Evolutionary conservation across 2,113 vertebrate species (phyloP).

Genomic region (Verasper variegatus): DNA sequence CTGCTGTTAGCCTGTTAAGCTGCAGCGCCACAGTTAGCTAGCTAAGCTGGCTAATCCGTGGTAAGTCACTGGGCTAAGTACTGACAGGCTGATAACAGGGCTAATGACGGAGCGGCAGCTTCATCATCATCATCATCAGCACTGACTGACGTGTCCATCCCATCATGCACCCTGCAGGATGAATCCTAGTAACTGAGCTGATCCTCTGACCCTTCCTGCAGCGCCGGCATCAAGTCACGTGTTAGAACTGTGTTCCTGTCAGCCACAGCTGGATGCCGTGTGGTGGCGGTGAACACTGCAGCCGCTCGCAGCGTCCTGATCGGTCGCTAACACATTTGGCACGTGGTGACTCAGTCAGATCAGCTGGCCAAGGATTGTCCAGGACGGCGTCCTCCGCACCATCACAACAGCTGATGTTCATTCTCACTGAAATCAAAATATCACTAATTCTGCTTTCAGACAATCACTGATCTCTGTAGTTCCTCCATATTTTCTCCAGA

Average conservation of each 20-base stretch:
- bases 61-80: conserved; percentile 69
- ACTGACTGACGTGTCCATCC: neutral
- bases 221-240: neutral
- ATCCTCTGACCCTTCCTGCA: neutral
- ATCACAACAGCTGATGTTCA: too few species aligned
- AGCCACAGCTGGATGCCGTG: neutral
- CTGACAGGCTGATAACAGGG: conserved; percentile 27
- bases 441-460: too few species aligned
- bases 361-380: too few species aligned
- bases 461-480: too few species aligned
- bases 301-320: neutral
- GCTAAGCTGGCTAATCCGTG: conserved; percentile 69
- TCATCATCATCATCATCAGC: conserved; percentile 19
- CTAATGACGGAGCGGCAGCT: conserved; percentile 43
- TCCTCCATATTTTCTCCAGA: too few species aligned
- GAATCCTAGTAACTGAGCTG: neutral
- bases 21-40: conserved; percentile 54
- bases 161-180: neutral
- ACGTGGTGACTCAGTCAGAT: too few species aligned
- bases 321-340: too few species aligned
- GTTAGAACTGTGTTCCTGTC: neutral
- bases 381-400: too few species aligned
- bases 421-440: too few species aligned
- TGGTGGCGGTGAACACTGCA: neutral
- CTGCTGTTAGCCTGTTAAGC: conserved; percentile 55